Conservation (phyloP, 2,113 vertebrate genomes). For the Phoenicopterus ruber region DNA sequence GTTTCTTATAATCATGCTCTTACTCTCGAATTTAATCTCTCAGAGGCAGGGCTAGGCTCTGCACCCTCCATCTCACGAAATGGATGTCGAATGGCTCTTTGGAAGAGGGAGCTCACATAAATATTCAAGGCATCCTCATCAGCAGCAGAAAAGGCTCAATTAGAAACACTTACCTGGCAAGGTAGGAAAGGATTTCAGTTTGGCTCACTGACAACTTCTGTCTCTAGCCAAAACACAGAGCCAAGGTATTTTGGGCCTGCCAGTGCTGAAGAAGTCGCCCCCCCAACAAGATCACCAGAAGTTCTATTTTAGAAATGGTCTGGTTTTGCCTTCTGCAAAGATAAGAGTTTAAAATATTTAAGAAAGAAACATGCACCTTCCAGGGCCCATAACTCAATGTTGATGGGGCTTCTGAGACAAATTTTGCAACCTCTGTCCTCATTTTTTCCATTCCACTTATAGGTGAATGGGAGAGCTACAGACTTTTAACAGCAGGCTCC, state of each 20-base stretch:
- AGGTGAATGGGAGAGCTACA: background rate
- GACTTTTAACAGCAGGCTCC: background rate
- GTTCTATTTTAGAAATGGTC: background rate
- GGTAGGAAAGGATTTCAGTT: background rate
- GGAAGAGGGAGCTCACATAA: background rate
- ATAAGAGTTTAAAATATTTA: conserved; percentile 12
- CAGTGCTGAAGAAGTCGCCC: background rate
- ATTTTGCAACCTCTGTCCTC: background rate
- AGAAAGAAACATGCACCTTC: background rate
- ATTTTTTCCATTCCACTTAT: conserved; percentile 21
- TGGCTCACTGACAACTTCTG: background rate
- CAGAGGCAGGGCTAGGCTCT: background rate
- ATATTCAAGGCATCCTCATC: background rate
- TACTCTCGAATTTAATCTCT: background rate
- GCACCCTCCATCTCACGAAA: background rate
- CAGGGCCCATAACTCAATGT: background rate
- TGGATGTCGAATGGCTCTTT: background rate
- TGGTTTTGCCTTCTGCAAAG: background rate
- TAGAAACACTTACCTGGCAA: background rate
- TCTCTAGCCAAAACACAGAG: background rate
- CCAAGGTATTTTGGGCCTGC: background rate
- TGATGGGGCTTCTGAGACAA: background rate
- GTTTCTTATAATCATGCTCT: background rate
- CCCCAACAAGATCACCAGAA: background rate
- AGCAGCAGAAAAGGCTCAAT: background rate